Conservation (phyloP, 2,113 vertebrate genomes). For the Pterocles gutturalis region DNA sequence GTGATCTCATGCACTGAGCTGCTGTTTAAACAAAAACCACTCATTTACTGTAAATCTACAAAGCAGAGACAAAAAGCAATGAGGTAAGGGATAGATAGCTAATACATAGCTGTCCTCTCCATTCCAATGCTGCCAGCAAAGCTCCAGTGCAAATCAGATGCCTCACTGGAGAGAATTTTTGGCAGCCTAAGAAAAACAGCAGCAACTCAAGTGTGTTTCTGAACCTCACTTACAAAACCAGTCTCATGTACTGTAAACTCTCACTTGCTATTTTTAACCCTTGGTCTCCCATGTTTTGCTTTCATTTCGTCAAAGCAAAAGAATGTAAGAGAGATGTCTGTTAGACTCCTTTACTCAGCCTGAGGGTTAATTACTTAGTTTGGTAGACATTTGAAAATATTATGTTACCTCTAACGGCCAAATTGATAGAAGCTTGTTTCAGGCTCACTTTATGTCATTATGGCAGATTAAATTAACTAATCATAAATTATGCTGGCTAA, state of each 20-base stretch:
- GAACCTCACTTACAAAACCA: not conserved
- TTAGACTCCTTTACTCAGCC: constrained; percentile 50
- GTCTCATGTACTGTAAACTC: not conserved
- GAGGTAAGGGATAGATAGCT: not conserved
- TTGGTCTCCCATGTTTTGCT: not conserved
- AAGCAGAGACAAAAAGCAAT: constrained; percentile 1
- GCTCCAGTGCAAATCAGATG: not conserved
- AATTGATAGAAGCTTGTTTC: constrained; percentile 74
- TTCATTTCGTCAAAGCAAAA: constrained; percentile 25
- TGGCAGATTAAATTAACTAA: constrained; percentile 74
- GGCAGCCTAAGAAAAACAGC: not conserved
- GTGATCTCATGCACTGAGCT: not conserved
- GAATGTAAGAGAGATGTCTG: not conserved
- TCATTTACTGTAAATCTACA: not conserved
- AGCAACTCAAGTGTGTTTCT: not conserved
- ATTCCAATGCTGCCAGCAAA: not conserved
- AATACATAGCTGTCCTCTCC: not conserved
- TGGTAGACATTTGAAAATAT: constrained; percentile 74
- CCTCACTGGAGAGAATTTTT: not conserved
- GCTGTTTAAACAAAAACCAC: not conserved
- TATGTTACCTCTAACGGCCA: constrained; percentile 71
- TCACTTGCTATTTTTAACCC: constrained; percentile 46
- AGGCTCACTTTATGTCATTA: constrained; percentile 71
- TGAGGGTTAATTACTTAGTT: constrained; percentile 67
- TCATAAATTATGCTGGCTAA: constrained; percentile 71